Evolutionary conservation across 1,140 invertebrate species (phyloP).

Genomic region (Drosophila rhopaloa): DNA sequence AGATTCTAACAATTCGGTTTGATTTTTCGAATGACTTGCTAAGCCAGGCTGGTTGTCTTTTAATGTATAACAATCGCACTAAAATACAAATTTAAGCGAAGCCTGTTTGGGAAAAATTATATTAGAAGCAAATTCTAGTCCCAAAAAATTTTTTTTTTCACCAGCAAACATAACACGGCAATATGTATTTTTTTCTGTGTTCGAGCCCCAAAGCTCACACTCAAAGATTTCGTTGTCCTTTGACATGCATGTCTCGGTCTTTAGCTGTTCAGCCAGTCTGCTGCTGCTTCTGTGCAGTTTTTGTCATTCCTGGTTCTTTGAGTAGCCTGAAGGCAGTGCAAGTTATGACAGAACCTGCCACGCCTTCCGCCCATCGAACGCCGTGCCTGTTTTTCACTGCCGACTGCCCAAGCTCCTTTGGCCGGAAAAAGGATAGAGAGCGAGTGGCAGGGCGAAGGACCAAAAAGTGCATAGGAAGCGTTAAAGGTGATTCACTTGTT

Average conservation of each 20-base stretch:
- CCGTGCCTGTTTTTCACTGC: not conserved
- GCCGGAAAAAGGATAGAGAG: not conserved
- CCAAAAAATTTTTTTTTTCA: no score
- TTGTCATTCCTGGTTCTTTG: slow-evolving; percentile 44
- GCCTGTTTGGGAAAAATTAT: no score
- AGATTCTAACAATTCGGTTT: no score
- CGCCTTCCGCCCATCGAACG: slow-evolving; percentile 10
- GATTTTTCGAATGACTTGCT: no score
- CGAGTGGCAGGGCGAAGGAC: slow-evolving; percentile 3
- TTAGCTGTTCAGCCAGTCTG: slow-evolving; percentile 50
- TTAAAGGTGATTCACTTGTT: slow-evolving; percentile 82
- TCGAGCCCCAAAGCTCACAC: slow-evolving; percentile 11
- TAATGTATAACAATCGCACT: no score
- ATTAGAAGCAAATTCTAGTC: no score
- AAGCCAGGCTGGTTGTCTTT: no score
- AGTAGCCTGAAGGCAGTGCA: slow-evolving; percentile 38
- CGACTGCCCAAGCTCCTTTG: slow-evolving; percentile 9
- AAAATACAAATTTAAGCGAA: no score
- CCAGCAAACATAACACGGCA: no score
- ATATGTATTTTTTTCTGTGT: not conserved
- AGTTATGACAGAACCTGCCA: slow-evolving; percentile 52
- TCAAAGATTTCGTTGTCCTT: slow-evolving; percentile 59
- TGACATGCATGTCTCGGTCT: slow-evolving; percentile 79
- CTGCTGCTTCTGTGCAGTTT: slow-evolving; percentile 39
- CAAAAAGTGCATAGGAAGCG: slow-evolving; percentile 64